Evolutionary conservation across 1,140 invertebrate genomes (phyloP).

Genomic region (Bombus sibiricus): DNA sequence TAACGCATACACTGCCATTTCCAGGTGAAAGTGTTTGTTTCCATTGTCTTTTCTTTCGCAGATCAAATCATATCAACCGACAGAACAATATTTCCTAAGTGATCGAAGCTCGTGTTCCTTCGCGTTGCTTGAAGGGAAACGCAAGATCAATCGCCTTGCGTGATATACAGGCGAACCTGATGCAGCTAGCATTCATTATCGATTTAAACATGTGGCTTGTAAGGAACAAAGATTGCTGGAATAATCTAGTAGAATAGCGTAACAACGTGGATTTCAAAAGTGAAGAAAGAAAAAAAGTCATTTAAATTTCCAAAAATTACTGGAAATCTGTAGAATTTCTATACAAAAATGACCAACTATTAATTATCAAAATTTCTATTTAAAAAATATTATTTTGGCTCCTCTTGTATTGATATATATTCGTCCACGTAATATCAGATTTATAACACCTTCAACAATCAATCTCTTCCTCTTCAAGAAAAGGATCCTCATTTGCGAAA

Average conservation of each 20-base stretch:
- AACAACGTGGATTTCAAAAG: neutral
- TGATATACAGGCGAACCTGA: no score
- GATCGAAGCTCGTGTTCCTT: neutral
- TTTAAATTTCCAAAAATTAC: no score
- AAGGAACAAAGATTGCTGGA: neutral
- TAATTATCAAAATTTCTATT: no score
- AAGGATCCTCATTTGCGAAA: neutral
- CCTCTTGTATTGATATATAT: no score
- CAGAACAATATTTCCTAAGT: conserved; percentile 30
- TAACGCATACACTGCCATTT: conserved; percentile 3
- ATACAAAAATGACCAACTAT: no score
- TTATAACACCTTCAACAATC: neutral
- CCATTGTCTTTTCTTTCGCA: neutral
- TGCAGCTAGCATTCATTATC: neutral
- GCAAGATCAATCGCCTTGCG: neutral
- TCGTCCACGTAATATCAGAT: no score
- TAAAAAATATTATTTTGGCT: no score
- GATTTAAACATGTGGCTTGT: neutral
- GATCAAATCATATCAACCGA: neutral
- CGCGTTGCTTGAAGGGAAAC: neutral
- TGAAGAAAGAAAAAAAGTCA: no score
- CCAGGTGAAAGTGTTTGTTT: conserved; percentile 39
- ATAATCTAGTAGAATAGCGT: neutral
- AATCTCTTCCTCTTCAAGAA: neutral
- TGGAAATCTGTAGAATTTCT: no score